phyloP scores from a whole-genome alignment of 2,888 invertebrate species.

The Limenitis camilla region DNA sequence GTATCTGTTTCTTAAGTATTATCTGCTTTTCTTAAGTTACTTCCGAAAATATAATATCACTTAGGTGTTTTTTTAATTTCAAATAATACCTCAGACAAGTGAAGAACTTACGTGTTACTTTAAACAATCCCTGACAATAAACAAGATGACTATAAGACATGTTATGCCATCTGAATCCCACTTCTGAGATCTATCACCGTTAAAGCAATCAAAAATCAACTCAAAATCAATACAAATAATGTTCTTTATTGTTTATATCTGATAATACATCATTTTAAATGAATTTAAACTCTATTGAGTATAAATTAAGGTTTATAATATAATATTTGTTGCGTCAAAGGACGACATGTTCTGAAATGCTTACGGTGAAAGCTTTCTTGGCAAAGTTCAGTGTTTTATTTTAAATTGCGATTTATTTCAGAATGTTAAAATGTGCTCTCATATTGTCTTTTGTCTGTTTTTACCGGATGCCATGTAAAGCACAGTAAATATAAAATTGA shows the following conservation, averaged over 20 bases:
- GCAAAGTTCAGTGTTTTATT: slow-evolving; percentile 57
- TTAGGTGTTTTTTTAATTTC: too few species aligned
- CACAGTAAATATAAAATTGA: too few species aligned
- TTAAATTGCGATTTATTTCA: slow-evolving; percentile 59
- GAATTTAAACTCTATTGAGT: slow-evolving; percentile 1
- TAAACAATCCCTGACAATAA: slow-evolving; percentile 51
- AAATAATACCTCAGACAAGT: too few species aligned
- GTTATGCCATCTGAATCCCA: slow-evolving; percentile 40
- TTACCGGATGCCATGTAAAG: neutral
- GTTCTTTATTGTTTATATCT: neutral
- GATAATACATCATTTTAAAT: neutral
- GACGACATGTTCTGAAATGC: slow-evolving; percentile 60
- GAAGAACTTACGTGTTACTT: slow-evolving; percentile 22
- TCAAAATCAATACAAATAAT: slow-evolving; percentile 19
- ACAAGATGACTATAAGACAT: slow-evolving; percentile 48
- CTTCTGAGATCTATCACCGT: slow-evolving; percentile 41
- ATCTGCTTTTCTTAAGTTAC: too few species aligned
- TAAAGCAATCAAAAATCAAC: slow-evolving; percentile 27
- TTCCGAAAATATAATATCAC: too few species aligned
- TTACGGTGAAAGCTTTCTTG: slow-evolving; percentile 65
- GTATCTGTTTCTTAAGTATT: too few species aligned
- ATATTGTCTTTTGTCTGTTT: slow-evolving; percentile 18
- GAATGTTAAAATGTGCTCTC: slow-evolving; percentile 23
- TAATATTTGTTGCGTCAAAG: slow-evolving; percentile 40
- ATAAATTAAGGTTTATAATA: slow-evolving; percentile 31